These are phyloP conservation scores for Petaurus breviceps DNA, from an alignment of 2,113 vertebrate species.

Conservation along the genomic window DNA sequence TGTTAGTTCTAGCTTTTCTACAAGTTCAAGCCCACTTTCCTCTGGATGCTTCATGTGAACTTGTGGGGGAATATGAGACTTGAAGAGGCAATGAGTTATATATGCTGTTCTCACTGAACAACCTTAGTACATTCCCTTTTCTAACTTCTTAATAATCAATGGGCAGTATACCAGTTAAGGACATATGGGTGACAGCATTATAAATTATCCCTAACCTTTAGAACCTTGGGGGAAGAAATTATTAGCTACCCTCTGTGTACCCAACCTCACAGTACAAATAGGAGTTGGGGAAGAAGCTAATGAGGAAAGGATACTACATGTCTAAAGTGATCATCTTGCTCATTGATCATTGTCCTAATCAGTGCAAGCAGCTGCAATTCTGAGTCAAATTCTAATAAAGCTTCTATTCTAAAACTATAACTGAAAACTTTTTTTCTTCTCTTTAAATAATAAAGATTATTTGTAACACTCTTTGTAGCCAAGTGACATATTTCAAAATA, in stretches of 20 bases:
- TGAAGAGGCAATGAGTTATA: background rate
- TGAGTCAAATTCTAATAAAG: background rate
- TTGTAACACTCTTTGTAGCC: background rate
- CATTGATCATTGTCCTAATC: background rate
- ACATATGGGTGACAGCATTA: background rate
- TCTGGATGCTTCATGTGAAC: background rate
- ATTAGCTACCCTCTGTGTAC: background rate
- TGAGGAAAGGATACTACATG: background rate
- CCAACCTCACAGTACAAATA: background rate
- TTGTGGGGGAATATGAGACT: background rate
- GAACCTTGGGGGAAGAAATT: background rate
- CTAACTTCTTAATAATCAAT: background rate
- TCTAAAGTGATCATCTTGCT: background rate
- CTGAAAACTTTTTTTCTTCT: background rate
- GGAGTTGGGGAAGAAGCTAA: background rate
- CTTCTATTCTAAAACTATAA: background rate
- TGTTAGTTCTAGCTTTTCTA: background rate
- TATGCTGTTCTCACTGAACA: background rate
- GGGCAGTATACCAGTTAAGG: background rate
- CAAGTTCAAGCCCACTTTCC: background rate
- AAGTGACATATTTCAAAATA: background rate
- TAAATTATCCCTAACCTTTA: background rate
- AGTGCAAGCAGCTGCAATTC: background rate
- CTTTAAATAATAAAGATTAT: constrained; percentile 1
- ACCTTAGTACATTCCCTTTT: background rate